Base-by-base conservation (phyloP, 2,797 vertebrate genomes). In the Gouania willdenowi region DNA sequence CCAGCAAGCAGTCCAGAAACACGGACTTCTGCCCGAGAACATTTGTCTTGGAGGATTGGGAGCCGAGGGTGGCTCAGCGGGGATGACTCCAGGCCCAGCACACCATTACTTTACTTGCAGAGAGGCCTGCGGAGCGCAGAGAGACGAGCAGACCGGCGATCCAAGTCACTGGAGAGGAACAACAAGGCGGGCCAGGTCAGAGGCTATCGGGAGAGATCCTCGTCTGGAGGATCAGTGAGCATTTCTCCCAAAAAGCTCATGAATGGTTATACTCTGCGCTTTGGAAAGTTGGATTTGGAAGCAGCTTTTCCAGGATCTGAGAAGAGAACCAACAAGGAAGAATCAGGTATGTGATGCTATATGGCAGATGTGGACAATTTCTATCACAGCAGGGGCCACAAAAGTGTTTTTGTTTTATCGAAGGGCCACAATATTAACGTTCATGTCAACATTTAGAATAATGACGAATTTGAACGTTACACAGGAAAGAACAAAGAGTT, bases 81-180 rank as follows among this genome's bases (percentile, higher is more conserved):
- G 0, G 84, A 81, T 0, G 77, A 87, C 38, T 74, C 74, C 22
- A 68, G 76, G 47, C 64, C 77, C 25, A 76, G 51, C 53, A 86
- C 79, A 4, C 77, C 74, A 29, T 47, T 86, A 20, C 77, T 83
- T 15, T 84, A 83, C 34, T 42, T 82, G 16, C 85, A 83, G 45
- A 68, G 70, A 43, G 76, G 79, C 3, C 37, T 79, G 23, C 69
- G 79, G 23, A 70, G 52, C 4, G 41, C 78, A 1, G 67, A 83
- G 22, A 81, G 63, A 40, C 62, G 70, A 1, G 55, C 77, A 1
- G 86, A 90, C 6, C 75, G 86, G 41, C 89, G 89, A 4, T 91
- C 91, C 43, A 88, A 84, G 36, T 92, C 90, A 17, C 81, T 90
- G 47, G 90, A 93, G 43, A 85, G 89, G 69, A 83, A 77, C 40